Base-by-base conservation (phyloP, 1,140 invertebrate genomes). In the Glossosoma conforme region DNA sequence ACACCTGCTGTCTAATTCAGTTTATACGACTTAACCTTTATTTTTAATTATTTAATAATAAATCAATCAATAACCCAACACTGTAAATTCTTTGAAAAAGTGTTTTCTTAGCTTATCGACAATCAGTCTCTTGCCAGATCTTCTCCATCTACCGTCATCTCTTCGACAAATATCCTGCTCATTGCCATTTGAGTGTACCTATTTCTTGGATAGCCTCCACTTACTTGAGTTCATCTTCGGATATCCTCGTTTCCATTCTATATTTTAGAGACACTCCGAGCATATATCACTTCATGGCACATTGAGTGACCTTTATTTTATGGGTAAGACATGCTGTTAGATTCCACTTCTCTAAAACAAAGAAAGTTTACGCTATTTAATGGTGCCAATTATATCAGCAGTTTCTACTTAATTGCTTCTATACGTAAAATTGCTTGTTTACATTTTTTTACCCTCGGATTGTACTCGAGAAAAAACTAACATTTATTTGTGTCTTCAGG, bases 401-500 rank as follows among this genome's bases (percentile, higher is more conserved):
- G 25, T n/a, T 8, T 28, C 6, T 8, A 28, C 6, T 28, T 28
- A 28, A 8, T 28, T 28, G 6, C n/a, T 8, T 8, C n/a, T n/a
- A n/a, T n/a, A n/a, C n/a, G n/a, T n/a, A n/a, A n/a, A n/a, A n/a
- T n/a, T n/a, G n/a, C n/a, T n/a, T n/a, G n/a, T n/a, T n/a, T n/a
- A n/a, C n/a, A n/a, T n/a, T n/a, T n/a, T n/a, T n/a, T n/a, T n/a
- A n/a, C n/a, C n/a, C n/a, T n/a, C n/a, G n/a, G 25, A 28, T 28
- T 28, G 6, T 28, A 37, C 14, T 8, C 14, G 5, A 10, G 5
- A 37, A 8, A 9, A 37, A n/a, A n/a, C n/a, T 17, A 8, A 13
- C 5, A 8, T 14, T 51, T 43, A 32, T 17, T 44, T 44, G 6
- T n/a, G n/a, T 47, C 9, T 21, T 36, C 20, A 58, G 56, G 56